Percentiles rank a stretch among this genome's conserved stretches.
phyloP scores from a whole-genome alignment of 2,888 invertebrate genomes.

The Pimpla rufipes region DNA sequence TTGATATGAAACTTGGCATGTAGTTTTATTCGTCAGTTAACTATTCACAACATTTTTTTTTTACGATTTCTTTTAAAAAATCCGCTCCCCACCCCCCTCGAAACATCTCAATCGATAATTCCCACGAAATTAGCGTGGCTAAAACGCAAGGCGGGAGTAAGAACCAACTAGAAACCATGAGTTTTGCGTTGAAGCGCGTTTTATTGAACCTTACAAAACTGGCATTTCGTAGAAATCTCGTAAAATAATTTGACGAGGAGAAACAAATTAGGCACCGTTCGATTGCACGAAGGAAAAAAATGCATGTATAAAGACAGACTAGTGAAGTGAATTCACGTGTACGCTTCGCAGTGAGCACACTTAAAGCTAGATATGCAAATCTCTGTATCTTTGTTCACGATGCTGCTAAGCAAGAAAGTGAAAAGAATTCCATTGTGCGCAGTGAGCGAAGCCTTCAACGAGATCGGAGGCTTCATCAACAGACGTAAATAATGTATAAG shows the following conservation, averaged over 20 bases:
- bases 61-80: not conserved
- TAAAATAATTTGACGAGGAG: conserved; percentile 35
- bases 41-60: no score
- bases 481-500: conserved; percentile 7
- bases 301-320: conserved; percentile 19
- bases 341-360: conserved; percentile 11
- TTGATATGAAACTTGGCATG: no score
- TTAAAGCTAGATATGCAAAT: conserved; percentile 1
- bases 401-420: conserved; percentile 8
- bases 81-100: no score
- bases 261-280: conserved; percentile 24
- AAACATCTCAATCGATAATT: no score
- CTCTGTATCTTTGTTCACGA: not conserved
- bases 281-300: conserved; percentile 20
- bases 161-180: not conserved
- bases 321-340: conserved; percentile 35
- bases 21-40: no score
- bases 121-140: not conserved
- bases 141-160: not conserved
- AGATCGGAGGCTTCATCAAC: conserved; percentile 13
- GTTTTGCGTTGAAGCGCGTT: not conserved
- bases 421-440: conserved; percentile 61
- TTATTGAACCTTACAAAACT: conserved; percentile 14
- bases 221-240: not conserved
- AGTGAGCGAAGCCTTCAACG: conserved; percentile 27